Evolutionary conservation across 1,140 invertebrate genomes (phyloP).

Genomic region (Melipona quadrifasciata): DNA sequence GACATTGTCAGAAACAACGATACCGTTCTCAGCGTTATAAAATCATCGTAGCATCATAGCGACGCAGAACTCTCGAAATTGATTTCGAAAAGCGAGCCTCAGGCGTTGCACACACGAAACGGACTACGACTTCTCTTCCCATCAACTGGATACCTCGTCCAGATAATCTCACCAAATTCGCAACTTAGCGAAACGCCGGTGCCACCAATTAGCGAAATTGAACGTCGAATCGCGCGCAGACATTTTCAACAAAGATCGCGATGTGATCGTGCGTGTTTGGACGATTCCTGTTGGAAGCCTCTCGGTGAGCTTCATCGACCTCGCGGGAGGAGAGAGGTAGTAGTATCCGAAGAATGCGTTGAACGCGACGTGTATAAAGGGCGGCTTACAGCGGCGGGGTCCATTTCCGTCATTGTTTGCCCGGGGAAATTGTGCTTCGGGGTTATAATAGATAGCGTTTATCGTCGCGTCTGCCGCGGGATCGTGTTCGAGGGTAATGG

Average conservation of each 20-base stretch:
- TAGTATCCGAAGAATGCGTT: not conserved
- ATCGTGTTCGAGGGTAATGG: constrained; percentile 47
- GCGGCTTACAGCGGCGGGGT: not conserved
- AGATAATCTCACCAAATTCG: no score
- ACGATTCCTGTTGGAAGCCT: no score
- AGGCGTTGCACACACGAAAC: not conserved
- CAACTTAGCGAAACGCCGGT: no score
- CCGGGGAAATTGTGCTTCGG: constrained; percentile 29
- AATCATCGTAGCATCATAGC: no score
- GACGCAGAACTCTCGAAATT: not conserved
- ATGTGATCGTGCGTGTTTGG: no score
- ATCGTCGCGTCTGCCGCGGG: constrained; percentile 30
- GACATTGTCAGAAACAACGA: no score
- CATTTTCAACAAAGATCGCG: no score
- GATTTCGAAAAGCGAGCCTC: not conserved
- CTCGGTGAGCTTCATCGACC: not conserved
- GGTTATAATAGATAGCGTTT: constrained; percentile 53
- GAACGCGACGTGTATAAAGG: not conserved
- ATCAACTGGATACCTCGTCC: no score
- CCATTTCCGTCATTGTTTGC: constrained; percentile 46
- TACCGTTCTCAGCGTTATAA: no score
- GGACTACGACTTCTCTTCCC: no score
- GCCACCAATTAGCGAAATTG: no score
- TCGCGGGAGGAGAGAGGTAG: not conserved
- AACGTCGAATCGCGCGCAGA: no score